Evolutionary conservation across 2,888 invertebrate genomes (phyloP), one percentile per base, ranked within the genome.

Genomic region (Archaeoteleia sp.): DNA sequence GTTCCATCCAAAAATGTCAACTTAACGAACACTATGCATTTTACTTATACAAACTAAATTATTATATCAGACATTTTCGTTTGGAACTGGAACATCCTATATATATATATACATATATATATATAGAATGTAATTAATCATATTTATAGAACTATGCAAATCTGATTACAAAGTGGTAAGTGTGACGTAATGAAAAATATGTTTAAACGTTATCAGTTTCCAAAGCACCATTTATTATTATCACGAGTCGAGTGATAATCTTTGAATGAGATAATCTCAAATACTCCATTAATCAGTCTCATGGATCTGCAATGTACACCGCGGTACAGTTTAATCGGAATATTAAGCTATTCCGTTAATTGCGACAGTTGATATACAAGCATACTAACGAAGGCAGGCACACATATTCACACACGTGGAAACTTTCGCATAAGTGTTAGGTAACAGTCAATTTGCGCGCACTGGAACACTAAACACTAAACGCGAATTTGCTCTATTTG

Each of bases 401-500:
- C 66, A 70, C 53, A 65, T 58, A 69, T 67, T 71, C 72, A 69
- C 68, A 73, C 71, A 53, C 73, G 77, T 23, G 23, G 2, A 20
- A 2, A 20, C 20, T 8, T 23, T n/a, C n/a, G 20, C 10, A 20
- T 17, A 9, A 35, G 15, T 10, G 35, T 43, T 29, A 20, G 25
- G 32, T 43, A 34, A 34, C 29, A 78, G 77, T 78, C 78, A 61
- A 57, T 66, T 54, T 45, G 54, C 58, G 60, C 62, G 75, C 72
- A 73, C 73, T 70, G 70, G 39, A 62, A 53, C 55, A 67, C 53
- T 53, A 27, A 34, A 48, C 17, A 23, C 45, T 49, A 42, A 39
- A 39, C 53, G 29, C 39, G 43, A 32, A 60, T 55, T 67, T 53
- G 49, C 54, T 49, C 23, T 55, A 55, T 46, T 61, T 68, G 51